Evolutionary conservation across 1,140 invertebrate genomes (phyloP), one percentile per base, ranked within the genome.

Genomic region (Diachasmimorpha longicaudata): DNA sequence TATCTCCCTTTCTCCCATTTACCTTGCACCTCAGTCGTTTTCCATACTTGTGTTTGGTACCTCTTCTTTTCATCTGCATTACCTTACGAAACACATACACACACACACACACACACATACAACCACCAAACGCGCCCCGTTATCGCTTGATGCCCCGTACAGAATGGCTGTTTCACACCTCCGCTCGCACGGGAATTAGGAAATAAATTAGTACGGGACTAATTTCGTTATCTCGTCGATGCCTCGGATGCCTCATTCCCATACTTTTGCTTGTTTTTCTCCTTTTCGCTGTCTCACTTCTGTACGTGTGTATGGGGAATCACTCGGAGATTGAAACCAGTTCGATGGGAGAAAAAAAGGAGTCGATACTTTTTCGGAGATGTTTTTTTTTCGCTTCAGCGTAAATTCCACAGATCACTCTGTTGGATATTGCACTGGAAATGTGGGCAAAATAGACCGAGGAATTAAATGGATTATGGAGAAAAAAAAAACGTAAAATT

Each of bases 91-190:
- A 48, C 66, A 74, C 46, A 46, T 31, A 42, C 48, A 58, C 13
- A 36, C 10, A 46, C 23, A n/a, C n/a, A n/a, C n/a, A n/a, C 19
- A 44, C 42, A 48, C 66, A 74, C 46, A 46, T 31, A 42, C 48
- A 58, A 14, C 36, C 10, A 46, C 23, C 52, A 46, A 31, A 44
- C 19, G 70, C 44, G 21, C 48, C 70, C 78, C 81, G 82, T 83
- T 83, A 85, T 82, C 84, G 83, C 31, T 69, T 79, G 78, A 81
- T 83, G 83, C 82, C 81, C 77, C 82, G 81, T 73, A 75, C 83
- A 80, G 83, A 87, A 88, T 84, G 86, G 81, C 86, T 87, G 85
- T 88, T 88, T 88, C 85, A 88, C 87, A 86, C 87, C 87, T 87
- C 85, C 86, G 85, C 85, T 85, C 81, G 84, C 82, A 74, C 84